phyloP scores from a whole-genome alignment of 1,140 invertebrate species.

The Aleiodes sp. region DNA sequence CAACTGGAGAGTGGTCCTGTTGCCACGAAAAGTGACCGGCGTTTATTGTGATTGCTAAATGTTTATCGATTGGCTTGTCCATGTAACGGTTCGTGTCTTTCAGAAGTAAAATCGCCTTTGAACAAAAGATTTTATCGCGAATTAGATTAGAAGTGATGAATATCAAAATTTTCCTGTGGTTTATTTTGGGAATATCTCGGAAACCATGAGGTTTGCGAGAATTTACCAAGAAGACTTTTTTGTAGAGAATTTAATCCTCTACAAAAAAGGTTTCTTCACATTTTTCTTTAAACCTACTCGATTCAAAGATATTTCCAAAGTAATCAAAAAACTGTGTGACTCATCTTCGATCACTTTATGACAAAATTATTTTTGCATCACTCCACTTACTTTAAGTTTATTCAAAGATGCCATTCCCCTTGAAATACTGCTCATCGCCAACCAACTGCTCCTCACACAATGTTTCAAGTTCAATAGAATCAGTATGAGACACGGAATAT shows the following conservation, averaged over 20 bases:
- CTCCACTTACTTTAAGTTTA: slow-evolving; percentile 42
- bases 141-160: not conserved
- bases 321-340: too few relatives aligned
- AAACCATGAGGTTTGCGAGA: too few relatives aligned
- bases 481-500: slow-evolving; percentile 42
- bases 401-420: slow-evolving; percentile 43
- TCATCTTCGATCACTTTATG: too few relatives aligned
- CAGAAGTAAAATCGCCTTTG: slow-evolving; percentile 40
- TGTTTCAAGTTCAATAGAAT: slow-evolving; percentile 45
- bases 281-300: too few relatives aligned
- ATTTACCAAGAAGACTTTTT: too few relatives aligned
- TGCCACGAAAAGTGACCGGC: slow-evolving; percentile 43
- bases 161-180: too few relatives aligned
- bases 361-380: not conserved
- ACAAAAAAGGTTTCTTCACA: too few relatives aligned
- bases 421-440: slow-evolving; percentile 44
- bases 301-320: too few relatives aligned
- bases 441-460: slow-evolving; percentile 44
- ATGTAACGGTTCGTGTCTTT: slow-evolving; percentile 40
- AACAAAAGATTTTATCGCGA: slow-evolving; percentile 4
- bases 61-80: slow-evolving; percentile 45
- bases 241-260: too few relatives aligned
- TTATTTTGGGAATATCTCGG: too few relatives aligned
- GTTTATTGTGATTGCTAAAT: slow-evolving; percentile 42
- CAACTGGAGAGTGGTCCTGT: slow-evolving; percentile 25